Percentiles rank a stretch among this genome's conserved stretches.
These are phyloP conservation scores for Araneus ventricosus DNA, from an alignment of 1,140 invertebrate species.

Conservation along the genomic window DNA sequence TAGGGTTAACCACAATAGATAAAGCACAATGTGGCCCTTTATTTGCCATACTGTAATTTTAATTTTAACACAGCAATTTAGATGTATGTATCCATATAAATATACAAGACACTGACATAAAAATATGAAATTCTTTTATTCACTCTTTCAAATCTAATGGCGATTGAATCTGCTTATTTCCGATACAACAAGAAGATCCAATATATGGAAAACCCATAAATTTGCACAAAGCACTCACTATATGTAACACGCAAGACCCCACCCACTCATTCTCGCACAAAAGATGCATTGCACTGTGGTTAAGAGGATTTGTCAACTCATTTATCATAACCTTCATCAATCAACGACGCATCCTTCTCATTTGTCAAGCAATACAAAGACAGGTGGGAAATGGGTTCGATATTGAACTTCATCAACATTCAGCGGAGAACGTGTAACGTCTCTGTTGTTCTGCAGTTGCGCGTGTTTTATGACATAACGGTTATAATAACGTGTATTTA, in stretches of 20 bases:
- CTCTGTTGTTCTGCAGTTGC: not conserved
- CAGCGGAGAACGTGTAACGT: not conserved
- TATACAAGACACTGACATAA: too few relatives aligned
- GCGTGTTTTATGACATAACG: not conserved
- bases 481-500: not conserved
- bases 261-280: not conserved
- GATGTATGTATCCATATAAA: too few relatives aligned
- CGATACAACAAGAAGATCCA: too few relatives aligned
- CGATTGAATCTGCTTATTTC: too few relatives aligned
- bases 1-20: not conserved
- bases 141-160: too few relatives aligned
- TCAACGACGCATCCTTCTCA: not conserved
- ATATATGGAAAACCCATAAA: not conserved
- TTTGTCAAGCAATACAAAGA: conserved; percentile 23
- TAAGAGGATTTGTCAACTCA: conserved; percentile 30
- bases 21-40: too few relatives aligned
- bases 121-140: too few relatives aligned
- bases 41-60: too few relatives aligned
- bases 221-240: not conserved
- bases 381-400: not conserved
- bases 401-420: not conserved
- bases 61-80: too few relatives aligned
- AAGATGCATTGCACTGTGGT: not conserved
- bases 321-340: conserved; percentile 14
- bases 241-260: not conserved